phyloP scores from a whole-genome alignment of 2,888 invertebrate species.

The Phaedon cochleariae region DNA sequence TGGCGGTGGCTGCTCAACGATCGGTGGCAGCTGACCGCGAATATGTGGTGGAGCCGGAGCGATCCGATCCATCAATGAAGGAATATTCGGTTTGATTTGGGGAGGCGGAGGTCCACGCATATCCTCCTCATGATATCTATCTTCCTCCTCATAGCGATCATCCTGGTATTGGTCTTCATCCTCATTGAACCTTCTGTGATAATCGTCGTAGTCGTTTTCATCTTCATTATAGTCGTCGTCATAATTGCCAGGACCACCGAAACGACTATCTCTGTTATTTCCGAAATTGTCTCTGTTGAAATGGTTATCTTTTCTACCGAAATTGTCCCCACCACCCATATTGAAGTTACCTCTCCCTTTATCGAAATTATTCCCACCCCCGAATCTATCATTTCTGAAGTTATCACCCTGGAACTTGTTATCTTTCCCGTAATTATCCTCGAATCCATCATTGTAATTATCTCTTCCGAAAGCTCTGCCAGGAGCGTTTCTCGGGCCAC shows the following conservation, averaged over 20 bases:
- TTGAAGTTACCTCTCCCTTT: constrained; percentile 7
- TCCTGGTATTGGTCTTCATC: constrained; percentile 38
- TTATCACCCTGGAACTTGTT: constrained; percentile 19
- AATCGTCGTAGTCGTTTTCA: constrained; percentile 45
- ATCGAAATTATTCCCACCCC: constrained; percentile 24
- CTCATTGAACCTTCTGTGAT: constrained; percentile 45
- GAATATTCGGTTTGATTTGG: constrained; percentile 19
- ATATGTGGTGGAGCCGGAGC: constrained; percentile 25
- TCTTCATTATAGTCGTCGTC: constrained; percentile 34
- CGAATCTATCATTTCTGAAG: constrained; percentile 25
- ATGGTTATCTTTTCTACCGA: neutral
- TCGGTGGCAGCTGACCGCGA: neutral
- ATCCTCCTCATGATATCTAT: neutral
- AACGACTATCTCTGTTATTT: constrained; percentile 6
- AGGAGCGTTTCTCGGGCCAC: constrained; percentile 26
- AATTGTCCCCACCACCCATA: constrained; percentile 15
- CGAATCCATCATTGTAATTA: constrained; percentile 32
- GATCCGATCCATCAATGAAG: constrained; percentile 24
- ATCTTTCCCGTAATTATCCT: constrained; percentile 10
- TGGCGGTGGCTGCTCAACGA: neutral
- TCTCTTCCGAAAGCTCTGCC: constrained; percentile 27
- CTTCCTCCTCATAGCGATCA: neutral
- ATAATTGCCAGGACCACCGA: constrained; percentile 21
- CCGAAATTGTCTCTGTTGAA: constrained; percentile 13
- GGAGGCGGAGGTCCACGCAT: constrained; percentile 3